Evolutionary conservation across 2,113 vertebrate genomes (phyloP).

Genomic region (Machaerirhynchus nigripectus): DNA sequence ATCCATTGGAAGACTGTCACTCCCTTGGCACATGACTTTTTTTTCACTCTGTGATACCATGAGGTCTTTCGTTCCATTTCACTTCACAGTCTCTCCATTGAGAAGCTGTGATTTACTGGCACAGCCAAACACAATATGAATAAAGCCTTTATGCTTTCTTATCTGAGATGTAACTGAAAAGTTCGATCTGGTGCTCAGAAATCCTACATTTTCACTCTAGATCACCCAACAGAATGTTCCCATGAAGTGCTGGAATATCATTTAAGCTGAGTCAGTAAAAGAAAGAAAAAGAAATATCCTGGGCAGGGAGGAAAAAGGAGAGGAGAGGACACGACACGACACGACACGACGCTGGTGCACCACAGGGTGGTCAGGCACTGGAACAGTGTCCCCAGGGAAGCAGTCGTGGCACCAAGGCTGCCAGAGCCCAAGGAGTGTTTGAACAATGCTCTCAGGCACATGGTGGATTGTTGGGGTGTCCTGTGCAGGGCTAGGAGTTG

Average conservation of each 20-base stretch:
- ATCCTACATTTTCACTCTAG: neutral
- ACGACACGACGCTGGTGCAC: neutral
- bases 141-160: slow-evolving; percentile 42
- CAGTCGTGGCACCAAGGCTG: neutral
- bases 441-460: neutral
- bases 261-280: neutral
- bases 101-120: neutral
- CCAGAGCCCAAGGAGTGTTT: neutral
- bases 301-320: neutral
- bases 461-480: neutral
- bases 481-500: neutral
- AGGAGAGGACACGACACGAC: neutral
- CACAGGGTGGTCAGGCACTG: neutral
- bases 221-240: neutral
- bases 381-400: neutral
- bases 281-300: neutral
- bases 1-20: slow-evolving; percentile 5
- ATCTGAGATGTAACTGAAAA: neutral
- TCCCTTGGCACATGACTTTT: slow-evolving; percentile 34
- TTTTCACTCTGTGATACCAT: slow-evolving; percentile 4
- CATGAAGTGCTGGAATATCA: neutral
- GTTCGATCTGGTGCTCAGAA: neutral
- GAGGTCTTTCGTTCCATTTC: slow-evolving; percentile 6
- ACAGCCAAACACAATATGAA: slow-evolving; percentile 1
- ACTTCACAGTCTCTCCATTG: slow-evolving; percentile 31